These are phyloP conservation scores for Parotocinclus haroldoi DNA, from an alignment of 2,797 vertebrate genomes.

Conservation along the genomic window DNA sequence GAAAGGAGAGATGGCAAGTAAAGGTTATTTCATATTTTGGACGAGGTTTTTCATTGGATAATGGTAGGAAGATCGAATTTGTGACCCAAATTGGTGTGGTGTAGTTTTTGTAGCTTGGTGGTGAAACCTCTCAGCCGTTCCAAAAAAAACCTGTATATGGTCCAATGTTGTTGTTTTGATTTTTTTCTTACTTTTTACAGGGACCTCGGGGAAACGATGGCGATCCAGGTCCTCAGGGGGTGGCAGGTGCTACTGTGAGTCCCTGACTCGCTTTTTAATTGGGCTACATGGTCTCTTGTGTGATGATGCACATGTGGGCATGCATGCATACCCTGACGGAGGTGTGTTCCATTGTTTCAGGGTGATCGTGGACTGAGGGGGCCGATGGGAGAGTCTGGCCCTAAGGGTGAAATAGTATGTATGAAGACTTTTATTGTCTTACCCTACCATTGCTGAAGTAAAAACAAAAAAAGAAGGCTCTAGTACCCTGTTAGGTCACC, in stretches of 20 bases:
- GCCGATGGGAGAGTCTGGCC: constrained; percentile 82
- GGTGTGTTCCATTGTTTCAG: constrained; percentile 64
- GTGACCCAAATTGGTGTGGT: too few species aligned
- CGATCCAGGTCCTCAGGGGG: constrained; percentile 84
- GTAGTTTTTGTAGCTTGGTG: too few species aligned
- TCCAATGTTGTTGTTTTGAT: background rate
- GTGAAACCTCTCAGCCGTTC: too few species aligned
- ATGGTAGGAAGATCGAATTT: too few species aligned
- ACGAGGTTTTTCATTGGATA: too few species aligned
- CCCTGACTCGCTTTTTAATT: background rate
- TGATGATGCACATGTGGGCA: too few species aligned
- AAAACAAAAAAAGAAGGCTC: background rate
- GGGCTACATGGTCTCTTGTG: background rate
- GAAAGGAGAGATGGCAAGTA: constrained; percentile 86
- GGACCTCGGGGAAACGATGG: constrained; percentile 87
- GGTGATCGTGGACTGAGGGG: constrained; percentile 91
- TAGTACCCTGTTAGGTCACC: too few species aligned
- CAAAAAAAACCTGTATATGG: too few species aligned
- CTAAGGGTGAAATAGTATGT: constrained; percentile 84
- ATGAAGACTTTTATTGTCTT: background rate
- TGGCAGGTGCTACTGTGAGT: constrained; percentile 86
- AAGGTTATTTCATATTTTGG: background rate
- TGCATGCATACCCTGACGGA: background rate
- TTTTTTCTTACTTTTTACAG: constrained; percentile 73
- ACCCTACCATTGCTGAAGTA: background rate